Evolutionary conservation across 53 echinoderm and acorn worm species (phyloP).

Genomic region (Holothuria leucospilota): DNA sequence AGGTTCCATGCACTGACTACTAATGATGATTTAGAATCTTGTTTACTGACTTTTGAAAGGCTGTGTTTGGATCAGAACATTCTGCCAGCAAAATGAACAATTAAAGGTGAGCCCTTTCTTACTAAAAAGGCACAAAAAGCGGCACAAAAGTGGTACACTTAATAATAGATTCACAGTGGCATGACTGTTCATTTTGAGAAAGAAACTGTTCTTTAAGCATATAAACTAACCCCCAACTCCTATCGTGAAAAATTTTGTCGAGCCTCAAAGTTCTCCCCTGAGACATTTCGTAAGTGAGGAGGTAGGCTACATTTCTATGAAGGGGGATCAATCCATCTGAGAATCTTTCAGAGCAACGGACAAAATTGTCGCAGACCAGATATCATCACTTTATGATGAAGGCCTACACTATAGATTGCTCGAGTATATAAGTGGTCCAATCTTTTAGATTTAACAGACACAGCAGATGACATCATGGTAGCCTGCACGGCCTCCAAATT

Average conservation of each 20-base stretch:
- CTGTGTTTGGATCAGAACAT: too few relatives aligned
- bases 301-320: constrained; percentile 8
- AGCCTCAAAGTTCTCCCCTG: constrained; percentile 20
- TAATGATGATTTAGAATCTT: too few relatives aligned
- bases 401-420: neutral
- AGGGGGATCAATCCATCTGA: constrained; percentile 1
- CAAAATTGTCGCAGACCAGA: constrained; percentile 23
- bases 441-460: constrained; percentile 2
- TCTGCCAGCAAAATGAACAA: too few relatives aligned
- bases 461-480: constrained; percentile 26
- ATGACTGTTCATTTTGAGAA: neutral
- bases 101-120: constrained; percentile 52
- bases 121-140: constrained; percentile 58
- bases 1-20: too few relatives aligned
- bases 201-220: constrained; percentile 44
- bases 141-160: constrained; percentile 49
- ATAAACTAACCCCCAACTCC: constrained; percentile 55
- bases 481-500: neutral
- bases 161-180: neutral
- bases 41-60: too few relatives aligned
- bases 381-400: constrained; percentile 8
- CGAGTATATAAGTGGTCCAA: neutral
- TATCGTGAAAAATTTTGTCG: constrained; percentile 55
- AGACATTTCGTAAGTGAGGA: constrained; percentile 52
- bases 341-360: constrained; percentile 5